A percentile compares a stretch with the other conserved stretches of the same genome.
Conservation (phyloP, 2,888 invertebrate genomes). For the Ornithoptera priamus region DNA sequence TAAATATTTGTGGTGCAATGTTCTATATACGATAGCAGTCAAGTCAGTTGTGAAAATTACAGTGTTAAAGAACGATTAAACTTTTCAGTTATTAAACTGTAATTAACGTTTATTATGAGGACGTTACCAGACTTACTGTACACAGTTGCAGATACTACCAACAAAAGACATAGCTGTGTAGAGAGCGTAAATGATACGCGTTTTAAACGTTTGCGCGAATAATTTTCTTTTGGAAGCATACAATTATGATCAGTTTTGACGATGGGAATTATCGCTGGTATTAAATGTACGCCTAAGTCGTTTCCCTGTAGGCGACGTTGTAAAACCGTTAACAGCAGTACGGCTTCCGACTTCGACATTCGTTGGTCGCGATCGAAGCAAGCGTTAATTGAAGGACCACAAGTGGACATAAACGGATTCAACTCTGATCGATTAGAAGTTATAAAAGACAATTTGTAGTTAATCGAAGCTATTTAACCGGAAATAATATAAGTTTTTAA, state of each 20-base stretch:
- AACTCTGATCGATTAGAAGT: background rate
- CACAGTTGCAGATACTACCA: slow-evolving; percentile 31
- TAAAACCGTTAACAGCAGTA: slow-evolving; percentile 13
- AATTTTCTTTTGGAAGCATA: slow-evolving; percentile 31
- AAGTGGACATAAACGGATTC: slow-evolving; percentile 20
- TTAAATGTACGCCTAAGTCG: slow-evolving; percentile 9
- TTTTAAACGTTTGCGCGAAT: slow-evolving; percentile 23
- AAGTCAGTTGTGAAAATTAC: slow-evolving; percentile 4
- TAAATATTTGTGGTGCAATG: slow-evolving; percentile 31
- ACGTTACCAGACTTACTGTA: slow-evolving; percentile 32
- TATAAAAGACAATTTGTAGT: background rate
- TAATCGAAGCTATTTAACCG: background rate
- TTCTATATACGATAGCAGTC: slow-evolving; percentile 27
- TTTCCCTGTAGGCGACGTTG: slow-evolving; percentile 10
- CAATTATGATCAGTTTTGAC: slow-evolving; percentile 26
- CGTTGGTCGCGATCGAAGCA: slow-evolving; percentile 14
- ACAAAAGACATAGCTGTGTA: slow-evolving; percentile 51
- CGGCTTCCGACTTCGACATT: slow-evolving; percentile 24
- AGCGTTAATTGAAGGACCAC: slow-evolving; percentile 12
- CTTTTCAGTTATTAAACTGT: background rate
- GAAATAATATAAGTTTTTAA: background rate
- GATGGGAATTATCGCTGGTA: slow-evolving; percentile 16
- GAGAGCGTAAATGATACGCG: slow-evolving; percentile 56
- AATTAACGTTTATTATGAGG: slow-evolving; percentile 25
- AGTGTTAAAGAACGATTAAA: background rate